Evolutionary conservation across 2,113 vertebrate genomes (phyloP).

Genomic region (Myxocyprinus asiaticus): DNA sequence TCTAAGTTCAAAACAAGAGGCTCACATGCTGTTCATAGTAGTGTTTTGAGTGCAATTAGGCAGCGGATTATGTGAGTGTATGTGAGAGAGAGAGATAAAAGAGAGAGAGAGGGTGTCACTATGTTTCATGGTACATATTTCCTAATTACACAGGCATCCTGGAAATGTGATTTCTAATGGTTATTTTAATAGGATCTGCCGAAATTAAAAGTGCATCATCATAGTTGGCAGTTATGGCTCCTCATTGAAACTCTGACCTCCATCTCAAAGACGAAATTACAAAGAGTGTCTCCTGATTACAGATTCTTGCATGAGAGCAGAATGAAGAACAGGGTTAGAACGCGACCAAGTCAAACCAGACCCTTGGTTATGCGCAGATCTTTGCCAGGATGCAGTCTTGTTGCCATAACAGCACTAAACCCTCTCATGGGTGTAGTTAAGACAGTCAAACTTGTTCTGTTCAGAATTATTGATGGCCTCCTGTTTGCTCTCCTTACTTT

Average conservation of each 20-base stretch:
- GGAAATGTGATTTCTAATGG: constrained; percentile 16
- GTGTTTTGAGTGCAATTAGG: constrained; percentile 19
- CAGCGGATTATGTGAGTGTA: neutral
- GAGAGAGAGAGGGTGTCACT: constrained; percentile 8
- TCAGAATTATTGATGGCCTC: neutral
- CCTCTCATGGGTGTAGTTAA: neutral
- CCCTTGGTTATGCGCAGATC: neutral
- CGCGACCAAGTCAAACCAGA: no score
- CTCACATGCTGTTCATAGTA: constrained; percentile 3
- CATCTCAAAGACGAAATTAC: constrained; percentile 26
- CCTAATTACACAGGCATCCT: constrained; percentile 41
- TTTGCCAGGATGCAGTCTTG: neutral
- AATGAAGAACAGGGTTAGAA: neutral
- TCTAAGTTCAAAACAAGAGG: neutral
- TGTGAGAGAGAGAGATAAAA: constrained; percentile 13
- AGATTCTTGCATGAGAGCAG: constrained; percentile 2
- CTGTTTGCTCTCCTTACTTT: constrained; percentile 16
- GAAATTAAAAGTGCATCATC: constrained; percentile 47
- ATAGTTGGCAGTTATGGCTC: constrained; percentile 16
- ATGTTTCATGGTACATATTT: constrained; percentile 10
- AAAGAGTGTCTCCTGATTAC: constrained; percentile 22
- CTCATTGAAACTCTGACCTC: constrained; percentile 38
- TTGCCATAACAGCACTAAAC: neutral
- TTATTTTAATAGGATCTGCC: constrained; percentile 45
- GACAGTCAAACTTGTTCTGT: neutral